phyloP scores from a whole-genome alignment of 2,113 vertebrate genomes.

The Morone saxatilis region DNA sequence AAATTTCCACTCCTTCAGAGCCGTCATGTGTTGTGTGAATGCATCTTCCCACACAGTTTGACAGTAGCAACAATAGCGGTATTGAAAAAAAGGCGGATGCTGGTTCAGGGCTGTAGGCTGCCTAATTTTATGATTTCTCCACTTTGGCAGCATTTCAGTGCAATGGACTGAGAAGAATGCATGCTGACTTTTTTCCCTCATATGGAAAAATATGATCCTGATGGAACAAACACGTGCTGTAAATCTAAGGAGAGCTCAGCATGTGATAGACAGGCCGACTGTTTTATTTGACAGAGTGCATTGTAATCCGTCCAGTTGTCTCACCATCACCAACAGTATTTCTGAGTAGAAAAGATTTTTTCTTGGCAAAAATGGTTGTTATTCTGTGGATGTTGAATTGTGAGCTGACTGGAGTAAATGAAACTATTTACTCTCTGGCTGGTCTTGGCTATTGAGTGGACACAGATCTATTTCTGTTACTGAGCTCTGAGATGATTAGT shows the following conservation, averaged over 20 bases:
- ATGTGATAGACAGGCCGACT: slow-evolving; percentile 3
- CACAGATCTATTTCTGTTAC: slow-evolving; percentile 25
- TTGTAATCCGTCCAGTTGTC: slow-evolving; percentile 8
- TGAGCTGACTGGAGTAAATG: slow-evolving; percentile 9
- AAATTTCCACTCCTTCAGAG: slow-evolving; percentile 13
- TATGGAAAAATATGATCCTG: slow-evolving; percentile 61
- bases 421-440: slow-evolving; percentile 45
- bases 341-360: slow-evolving; percentile 8
- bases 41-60: slow-evolving; percentile 51
- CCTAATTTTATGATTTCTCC: slow-evolving; percentile 53
- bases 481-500: background rate
- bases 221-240: slow-evolving; percentile 40
- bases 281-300: background rate
- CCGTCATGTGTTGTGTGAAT: slow-evolving; percentile 53
- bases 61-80: slow-evolving; percentile 52
- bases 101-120: slow-evolving; percentile 44
- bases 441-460: slow-evolving; percentile 5
- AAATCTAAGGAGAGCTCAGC: slow-evolving; percentile 37
- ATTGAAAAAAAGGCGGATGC: slow-evolving; percentile 41
- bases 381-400: slow-evolving; percentile 27
- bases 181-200: slow-evolving; percentile 23
- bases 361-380: slow-evolving; percentile 6
- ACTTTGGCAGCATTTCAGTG: slow-evolving; percentile 68
- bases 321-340: background rate
- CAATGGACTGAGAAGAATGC: slow-evolving; percentile 70